Conservation (phyloP, 2,888 invertebrate species). For the Nymphalis c-album region DNA sequence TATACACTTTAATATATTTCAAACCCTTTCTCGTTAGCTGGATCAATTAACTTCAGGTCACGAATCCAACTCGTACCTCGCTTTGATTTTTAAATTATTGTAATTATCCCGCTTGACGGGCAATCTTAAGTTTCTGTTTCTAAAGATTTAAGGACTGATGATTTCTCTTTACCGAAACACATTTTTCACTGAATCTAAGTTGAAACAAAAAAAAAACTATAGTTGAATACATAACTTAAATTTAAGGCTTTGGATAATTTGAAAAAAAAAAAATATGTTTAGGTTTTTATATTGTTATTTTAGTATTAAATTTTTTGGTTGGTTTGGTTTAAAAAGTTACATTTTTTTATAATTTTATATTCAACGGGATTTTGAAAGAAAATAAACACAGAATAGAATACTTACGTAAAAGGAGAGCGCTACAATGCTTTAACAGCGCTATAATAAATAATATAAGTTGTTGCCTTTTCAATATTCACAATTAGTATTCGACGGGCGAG, state of each 20-base stretch:
- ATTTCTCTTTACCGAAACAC: constrained; percentile 3
- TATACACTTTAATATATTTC: neutral
- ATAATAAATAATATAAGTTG: neutral
- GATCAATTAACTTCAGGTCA: constrained; percentile 30
- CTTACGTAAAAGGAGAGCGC: neutral
- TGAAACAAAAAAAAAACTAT: neutral
- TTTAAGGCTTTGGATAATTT: too few species aligned
- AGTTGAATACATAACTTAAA: too few species aligned
- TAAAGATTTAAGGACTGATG: constrained; percentile 32
- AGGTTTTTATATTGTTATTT: too few species aligned
- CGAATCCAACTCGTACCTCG: constrained; percentile 20
- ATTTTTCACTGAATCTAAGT: neutral
- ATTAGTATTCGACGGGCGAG: constrained; percentile 32
- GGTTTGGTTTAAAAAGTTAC: too few species aligned
- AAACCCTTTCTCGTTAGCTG: constrained; percentile 22
- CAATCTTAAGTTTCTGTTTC: constrained; percentile 33
- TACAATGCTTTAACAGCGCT: neutral
- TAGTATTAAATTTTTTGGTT: too few species aligned
- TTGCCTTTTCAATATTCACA: constrained; percentile 9
- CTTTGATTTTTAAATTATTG: constrained; percentile 35
- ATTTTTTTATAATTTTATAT: too few species aligned
- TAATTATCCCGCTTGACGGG: constrained; percentile 37
- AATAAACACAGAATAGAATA: neutral
- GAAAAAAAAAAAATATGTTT: too few species aligned
- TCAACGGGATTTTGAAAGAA: neutral